Conservation (phyloP, 1,140 invertebrate species). For the Sminthurinus signatus region DNA sequence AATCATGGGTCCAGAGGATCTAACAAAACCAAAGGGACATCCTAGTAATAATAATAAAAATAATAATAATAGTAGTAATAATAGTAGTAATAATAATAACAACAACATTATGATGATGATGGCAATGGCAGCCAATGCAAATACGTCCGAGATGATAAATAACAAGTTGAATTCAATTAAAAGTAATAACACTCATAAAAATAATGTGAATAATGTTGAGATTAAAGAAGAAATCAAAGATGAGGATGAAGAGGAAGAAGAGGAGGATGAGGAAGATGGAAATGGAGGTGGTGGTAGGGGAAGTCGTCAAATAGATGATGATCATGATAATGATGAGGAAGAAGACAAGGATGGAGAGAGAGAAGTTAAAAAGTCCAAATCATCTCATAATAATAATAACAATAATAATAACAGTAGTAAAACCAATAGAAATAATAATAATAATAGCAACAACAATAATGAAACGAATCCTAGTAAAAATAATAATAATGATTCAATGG, state of each 20-base stretch:
- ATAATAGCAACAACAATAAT: constrained; percentile 11
- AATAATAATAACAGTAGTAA: constrained; percentile 18
- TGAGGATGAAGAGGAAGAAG: constrained; percentile 18
- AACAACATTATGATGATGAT: constrained; percentile 1
- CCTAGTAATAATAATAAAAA: background rate
- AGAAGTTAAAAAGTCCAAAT: constrained; percentile 9
- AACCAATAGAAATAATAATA: too few species aligned
- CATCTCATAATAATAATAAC: background rate
- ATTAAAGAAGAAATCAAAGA: constrained; percentile 12
- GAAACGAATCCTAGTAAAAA: too few species aligned
- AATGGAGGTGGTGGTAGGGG: background rate
- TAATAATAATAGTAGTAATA: constrained; percentile 12
- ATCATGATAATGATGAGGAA: constrained; percentile 10
- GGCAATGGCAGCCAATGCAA: too few species aligned
- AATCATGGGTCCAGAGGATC: background rate
- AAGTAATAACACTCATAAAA: too few species aligned
- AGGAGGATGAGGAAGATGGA: constrained; percentile 21
- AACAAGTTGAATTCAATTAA: too few species aligned
- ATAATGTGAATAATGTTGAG: constrained; percentile 8
- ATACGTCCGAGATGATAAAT: too few species aligned
- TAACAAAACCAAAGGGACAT: constrained; percentile 16
- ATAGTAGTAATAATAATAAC: constrained; percentile 35
- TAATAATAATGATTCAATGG: background rate
- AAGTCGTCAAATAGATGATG: background rate
- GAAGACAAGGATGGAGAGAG: constrained; percentile 69